Conservation (phyloP, 2,113 vertebrate genomes). For the Parotia lawesii region DNA sequence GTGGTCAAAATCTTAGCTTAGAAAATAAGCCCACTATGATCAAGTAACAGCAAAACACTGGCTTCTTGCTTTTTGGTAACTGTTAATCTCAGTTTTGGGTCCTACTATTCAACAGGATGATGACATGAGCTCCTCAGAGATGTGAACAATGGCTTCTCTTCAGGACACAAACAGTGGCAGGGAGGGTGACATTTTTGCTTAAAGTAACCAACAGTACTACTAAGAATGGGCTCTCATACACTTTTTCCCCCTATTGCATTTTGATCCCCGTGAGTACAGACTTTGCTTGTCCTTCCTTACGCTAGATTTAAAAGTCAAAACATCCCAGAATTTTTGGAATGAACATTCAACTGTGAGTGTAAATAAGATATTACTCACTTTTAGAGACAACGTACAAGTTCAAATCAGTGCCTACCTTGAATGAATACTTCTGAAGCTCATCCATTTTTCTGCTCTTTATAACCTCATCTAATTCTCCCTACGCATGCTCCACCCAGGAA, state of each 20-base stretch:
- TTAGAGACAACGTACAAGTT: not conserved
- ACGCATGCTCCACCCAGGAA: not conserved
- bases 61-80: not conserved
- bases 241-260: not conserved
- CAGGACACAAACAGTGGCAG: not conserved
- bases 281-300: not conserved
- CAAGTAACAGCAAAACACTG: not conserved
- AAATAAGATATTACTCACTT: not conserved
- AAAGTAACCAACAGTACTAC: not conserved
- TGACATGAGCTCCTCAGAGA: not conserved
- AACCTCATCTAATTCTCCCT: not conserved
- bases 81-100: not conserved
- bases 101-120: not conserved
- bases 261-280: not conserved
- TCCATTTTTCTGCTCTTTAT: not conserved
- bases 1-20: not conserved
- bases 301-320: not conserved
- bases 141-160: not conserved
- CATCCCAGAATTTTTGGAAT: not conserved
- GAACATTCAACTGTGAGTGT: not conserved
- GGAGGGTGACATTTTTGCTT: not conserved
- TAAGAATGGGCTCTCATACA: not conserved
- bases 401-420: not conserved
- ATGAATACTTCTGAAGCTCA: not conserved
- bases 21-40: not conserved